Evolutionary conservation across 2,113 vertebrate genomes (phyloP), one percentile per base, ranked within the genome.

Genomic region (Passer domesticus): DNA sequence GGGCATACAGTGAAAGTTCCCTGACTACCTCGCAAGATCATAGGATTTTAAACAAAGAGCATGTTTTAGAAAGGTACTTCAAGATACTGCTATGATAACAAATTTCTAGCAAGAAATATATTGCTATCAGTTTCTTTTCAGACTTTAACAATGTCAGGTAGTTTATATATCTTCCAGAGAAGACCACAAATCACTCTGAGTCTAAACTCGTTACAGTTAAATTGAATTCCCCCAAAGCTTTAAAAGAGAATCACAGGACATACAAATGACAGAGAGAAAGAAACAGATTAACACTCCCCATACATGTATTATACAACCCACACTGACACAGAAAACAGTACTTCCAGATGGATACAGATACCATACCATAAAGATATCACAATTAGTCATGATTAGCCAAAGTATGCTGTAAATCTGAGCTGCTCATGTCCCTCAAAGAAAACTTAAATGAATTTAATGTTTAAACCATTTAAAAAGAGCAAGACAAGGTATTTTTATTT

Each of bases 141-240:
- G 52, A 94, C 27, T 11, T 72, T 86, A 76, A 53, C 31, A 70
- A n/a, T 68, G n/a, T 74, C 41, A 77, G 49, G 80, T 70, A 89
- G 60, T 79, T 88, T 94, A 94, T 80, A 46, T 33, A 55, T 76
- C 47, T 96, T 91, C 70, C 68, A 86, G 35, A 90, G 87, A 93
- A 67, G 27, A 46, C 41, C 64, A 63, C 82, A 87, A 85, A 89
- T 83, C 73, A 83, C 41, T 14, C 31, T 73, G 39, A 76, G 52
- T 76, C 46, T 83, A 79, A 87, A 60, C 69, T 18, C 50, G 50
- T 41, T 86, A 27, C 55, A 64, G n/a, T 37, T 81, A 50, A 88
- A 15, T 17, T 50, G 68, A 75, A 86, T 60, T 75, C 7, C 56
- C 70, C 44, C 15, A 27, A 53, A 74, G 62, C 62, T 84, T 86